Evolutionary conservation across 2,797 vertebrate species (phyloP).

Genomic region (Balearica regulorum): DNA sequence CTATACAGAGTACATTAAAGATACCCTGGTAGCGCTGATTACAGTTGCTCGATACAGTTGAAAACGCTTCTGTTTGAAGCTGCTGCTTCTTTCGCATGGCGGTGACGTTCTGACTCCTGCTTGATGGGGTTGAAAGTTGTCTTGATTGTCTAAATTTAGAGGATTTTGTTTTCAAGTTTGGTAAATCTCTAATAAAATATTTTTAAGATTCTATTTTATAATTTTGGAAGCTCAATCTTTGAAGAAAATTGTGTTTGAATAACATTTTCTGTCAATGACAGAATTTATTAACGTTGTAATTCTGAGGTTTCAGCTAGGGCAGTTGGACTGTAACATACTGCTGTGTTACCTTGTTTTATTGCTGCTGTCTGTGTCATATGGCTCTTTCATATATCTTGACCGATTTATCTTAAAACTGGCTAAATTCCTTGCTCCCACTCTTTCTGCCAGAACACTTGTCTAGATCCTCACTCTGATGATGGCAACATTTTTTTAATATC

Average conservation of each 20-base stretch:
- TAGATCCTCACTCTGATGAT: not conserved
- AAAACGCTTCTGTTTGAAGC: not conserved
- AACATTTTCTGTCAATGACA: not conserved
- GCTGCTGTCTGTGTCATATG: not conserved
- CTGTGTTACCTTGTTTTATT: not conserved
- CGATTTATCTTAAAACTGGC: not conserved
- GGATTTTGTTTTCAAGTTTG: not conserved
- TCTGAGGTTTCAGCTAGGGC: not conserved
- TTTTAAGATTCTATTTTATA: not conserved
- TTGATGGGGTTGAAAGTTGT: not conserved
- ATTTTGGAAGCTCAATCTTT: not conserved
- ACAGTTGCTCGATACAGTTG: fast-evolving
- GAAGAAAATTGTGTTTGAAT: not conserved
- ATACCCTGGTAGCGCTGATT: not conserved
- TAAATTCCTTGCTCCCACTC: not conserved
- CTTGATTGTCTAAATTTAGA: not conserved
- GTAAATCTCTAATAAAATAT: not conserved
- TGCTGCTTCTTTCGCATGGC: fast-evolving
- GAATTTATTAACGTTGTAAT: not conserved
- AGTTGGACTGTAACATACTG: not conserved
- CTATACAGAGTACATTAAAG: fast-evolving
- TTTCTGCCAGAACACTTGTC: not conserved
- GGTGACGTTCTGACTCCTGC: fast-evolving
- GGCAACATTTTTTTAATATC: not conserved
- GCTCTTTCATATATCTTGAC: not conserved